Evolutionary conservation across 1,140 invertebrate species (phyloP), one percentile per base, ranked within the genome.

Genomic region (Brachionus rotundiformis): DNA sequence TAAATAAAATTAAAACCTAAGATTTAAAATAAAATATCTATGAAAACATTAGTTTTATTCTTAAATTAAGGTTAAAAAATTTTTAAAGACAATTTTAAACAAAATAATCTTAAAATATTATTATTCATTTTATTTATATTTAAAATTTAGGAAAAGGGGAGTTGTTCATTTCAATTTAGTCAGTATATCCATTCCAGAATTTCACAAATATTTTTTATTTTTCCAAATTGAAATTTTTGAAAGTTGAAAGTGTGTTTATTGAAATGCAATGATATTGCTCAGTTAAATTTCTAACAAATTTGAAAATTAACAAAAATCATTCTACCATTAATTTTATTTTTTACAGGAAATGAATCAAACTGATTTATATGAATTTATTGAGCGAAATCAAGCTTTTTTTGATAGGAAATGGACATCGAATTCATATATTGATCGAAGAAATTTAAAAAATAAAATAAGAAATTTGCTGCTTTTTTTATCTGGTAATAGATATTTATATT

Each of bases 351-450:
- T 63, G 59, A 63, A 63, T 63, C 59, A 1, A 63, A 7, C 23
- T 54, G 25, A 63, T 63, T 3, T 63, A 3, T 7, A 25, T 63
- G 59, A 63, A 27, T 63, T 63, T 11, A 25, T 63, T 27, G 16
- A 63, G 11, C 23, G 13, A 4, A 49, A 63, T 63, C 16, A 63
- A 25, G 23, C 16, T 25, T 63, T 63, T 13, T 63, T 63, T 63
- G 59, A 25, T 23, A 63, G 59, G 27, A 63, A 23, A 63, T 29
- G 59, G 59, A 63, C 59, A 63, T 25, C 59, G 7, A 63, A 63
- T 63, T 63, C 16, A 3, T 63, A 7, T 29, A 25, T 63, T 25
- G 59, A 63, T 25, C 1, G 59, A 63, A 29, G 59, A 27, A 25
- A 23, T 27, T 27, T 63, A 25, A 63, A 63, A 63, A 63, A 25